Evolutionary conservation across 2,888 invertebrate genomes (phyloP), one percentile per base, ranked within the genome.

Genomic region (Cheilosia impressa): DNA sequence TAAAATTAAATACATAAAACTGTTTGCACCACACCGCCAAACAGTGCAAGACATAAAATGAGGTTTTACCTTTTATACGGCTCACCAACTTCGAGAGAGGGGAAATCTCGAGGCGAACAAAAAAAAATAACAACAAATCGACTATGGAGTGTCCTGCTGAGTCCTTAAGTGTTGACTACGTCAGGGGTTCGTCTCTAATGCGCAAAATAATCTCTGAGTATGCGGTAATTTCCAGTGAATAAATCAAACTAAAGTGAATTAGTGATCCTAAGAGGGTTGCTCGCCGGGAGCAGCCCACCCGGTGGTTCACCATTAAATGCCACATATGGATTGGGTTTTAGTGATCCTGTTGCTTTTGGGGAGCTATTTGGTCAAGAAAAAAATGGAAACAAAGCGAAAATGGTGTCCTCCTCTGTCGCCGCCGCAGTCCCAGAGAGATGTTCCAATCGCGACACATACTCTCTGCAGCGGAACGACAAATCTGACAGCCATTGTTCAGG

Each of bases 131-230:
- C 62, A 75, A 87, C 83, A 79, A 87, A 87, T 83, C 78, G 78
- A 62, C 75, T 75, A 72, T 62, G 53, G 80, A 79, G 66, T 79
- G 60, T 89, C 89, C 89, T 88, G 89, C 89, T 89, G 89, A 77
- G 89, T 87, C 88, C 88, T 89, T 89, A 89, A 89, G 89, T 89
- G 89, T 89, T 89, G 88, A 88, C 87, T 89, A 87, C 85, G 72
- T 82, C 81, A 87, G 82, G 82, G 82, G 82, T 82, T 87, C 65
- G 68, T 65, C 24, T 82, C 82, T 87, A 82, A 87, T 82, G 82
- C 73, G 82, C 77, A 87, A 82, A 87, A 87, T 87, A 72, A 87
- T 82, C 76, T 77, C 76, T 68, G 76, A 77, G 81, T 81, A 72
- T 82, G 87, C 87, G 87, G 87, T 87, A 77, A 82, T 82, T 82